A percentile compares a stretch with the other conserved stretches of the same genome.
Evolutionary conservation across 2,113 vertebrate species (phyloP).

Genomic region (Trogon melanurus): DNA sequence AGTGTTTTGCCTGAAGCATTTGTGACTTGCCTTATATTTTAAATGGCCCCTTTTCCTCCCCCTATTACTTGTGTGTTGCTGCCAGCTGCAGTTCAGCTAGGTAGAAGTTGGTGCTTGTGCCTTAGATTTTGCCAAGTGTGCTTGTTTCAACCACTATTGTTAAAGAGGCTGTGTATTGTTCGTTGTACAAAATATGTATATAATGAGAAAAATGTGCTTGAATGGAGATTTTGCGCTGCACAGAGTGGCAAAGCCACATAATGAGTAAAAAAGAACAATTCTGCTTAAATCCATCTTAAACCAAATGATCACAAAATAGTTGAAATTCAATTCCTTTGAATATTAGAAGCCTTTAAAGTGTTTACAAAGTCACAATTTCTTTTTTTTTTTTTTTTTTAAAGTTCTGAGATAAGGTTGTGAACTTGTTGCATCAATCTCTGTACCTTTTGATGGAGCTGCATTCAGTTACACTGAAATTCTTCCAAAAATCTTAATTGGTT

Average conservation of each 20-base stretch:
- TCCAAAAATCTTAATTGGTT: slow-evolving; percentile 18
- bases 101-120: background rate
- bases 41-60: background rate
- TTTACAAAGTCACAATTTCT: background rate
- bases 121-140: slow-evolving; percentile 11
- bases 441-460: background rate
- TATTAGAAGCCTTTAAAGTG: background rate
- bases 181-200: background rate
- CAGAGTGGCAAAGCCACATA: background rate
- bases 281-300: background rate
- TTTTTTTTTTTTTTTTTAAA: background rate
- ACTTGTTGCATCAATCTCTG: slow-evolving; percentile 1
- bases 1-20: slow-evolving; percentile 57
- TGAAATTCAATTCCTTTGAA: background rate
- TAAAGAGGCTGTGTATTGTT: background rate
- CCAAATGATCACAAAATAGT: background rate
- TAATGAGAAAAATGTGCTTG: slow-evolving; percentile 15
- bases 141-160: slow-evolving; percentile 4
- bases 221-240: background rate
- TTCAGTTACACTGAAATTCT: background rate
- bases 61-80: slow-evolving; percentile 21
- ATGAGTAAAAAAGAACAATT: background rate
- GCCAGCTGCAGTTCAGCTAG: slow-evolving; percentile 52
- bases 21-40: slow-evolving; percentile 43
- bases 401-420: background rate